Base-by-base conservation (phyloP, 2,113 vertebrate species). In the Chlamydotis undulata region DNA sequence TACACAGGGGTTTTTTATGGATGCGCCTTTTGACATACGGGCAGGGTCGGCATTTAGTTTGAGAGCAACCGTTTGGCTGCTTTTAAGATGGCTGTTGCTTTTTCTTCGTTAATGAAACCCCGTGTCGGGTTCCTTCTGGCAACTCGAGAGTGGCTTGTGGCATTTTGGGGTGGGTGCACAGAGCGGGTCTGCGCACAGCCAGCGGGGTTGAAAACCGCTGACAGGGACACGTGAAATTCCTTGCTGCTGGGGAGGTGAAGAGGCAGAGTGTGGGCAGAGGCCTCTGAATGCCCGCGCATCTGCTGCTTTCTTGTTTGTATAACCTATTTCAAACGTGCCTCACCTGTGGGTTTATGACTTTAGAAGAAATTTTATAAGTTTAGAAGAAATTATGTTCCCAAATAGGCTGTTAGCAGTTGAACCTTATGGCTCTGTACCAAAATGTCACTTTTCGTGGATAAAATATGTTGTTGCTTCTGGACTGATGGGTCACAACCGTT, bases 101-200 rank as follows among this genome's bases (percentile, higher is more conserved):
- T 74, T 74, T 39, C 23, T 84, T 63, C 8, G 2, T 43, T 33
- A 59, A 41, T 1, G 6, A 78, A 6, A 7, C 10, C 19, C 2
- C 2, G 6, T 16, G 31, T 23, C 17, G 3, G 4, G n/a, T 39
- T 67, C 55, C 35, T 61, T 14, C 25, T 79, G 80, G 47, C 3
- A 47, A 5, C 63, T 12, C 6, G 43, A 23, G 31, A 25, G 17
- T 50, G 4, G 5, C 26, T 11, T 23, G 22, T 0, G 49, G 19
- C 0, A 3, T 25, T 15, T 15, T 57, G 49, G 31, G n/a, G 31
- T 69, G 7, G 4, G 41, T 14, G 41, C 41, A 41, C 41, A 14
- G 41, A 43, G 41, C 14, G 41, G 41, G 41, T 15, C 41, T 43
- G 55, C 0, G 6, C 25, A 6, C 29, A 0, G 1, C 1, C 1